These are phyloP conservation scores for Cyclargus thomasi DNA, from an alignment of 1,140 invertebrate species.

Conservation along the genomic window DNA sequence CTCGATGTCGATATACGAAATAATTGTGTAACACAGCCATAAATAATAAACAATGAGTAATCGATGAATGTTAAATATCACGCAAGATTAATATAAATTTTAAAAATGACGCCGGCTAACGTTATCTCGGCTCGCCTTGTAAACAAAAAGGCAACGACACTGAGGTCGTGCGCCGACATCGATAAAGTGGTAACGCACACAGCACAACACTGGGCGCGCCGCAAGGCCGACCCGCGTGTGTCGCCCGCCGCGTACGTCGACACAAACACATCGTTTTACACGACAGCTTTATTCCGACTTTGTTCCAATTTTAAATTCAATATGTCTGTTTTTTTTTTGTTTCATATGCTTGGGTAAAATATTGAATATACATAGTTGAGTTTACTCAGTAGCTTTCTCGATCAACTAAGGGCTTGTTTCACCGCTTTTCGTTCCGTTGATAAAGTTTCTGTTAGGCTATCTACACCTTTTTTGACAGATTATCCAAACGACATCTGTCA, in stretches of 20 bases:
- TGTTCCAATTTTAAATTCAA: constrained; percentile 14
- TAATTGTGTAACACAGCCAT: constrained; percentile 22
- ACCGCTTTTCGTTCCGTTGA: too few species aligned
- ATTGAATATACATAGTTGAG: too few species aligned
- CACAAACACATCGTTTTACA: constrained; percentile 55
- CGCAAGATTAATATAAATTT: constrained; percentile 28
- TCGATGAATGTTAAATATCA: constrained; percentile 5
- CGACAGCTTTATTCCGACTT: constrained; percentile 44
- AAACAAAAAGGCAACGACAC: constrained; percentile 70
- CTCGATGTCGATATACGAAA: constrained; percentile 45
- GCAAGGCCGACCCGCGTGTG: constrained; percentile 63
- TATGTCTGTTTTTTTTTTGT: not conserved
- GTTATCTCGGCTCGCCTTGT: constrained; percentile 53
- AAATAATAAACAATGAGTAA: constrained; percentile 18
- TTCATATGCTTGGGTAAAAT: constrained; percentile 18
- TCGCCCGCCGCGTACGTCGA: constrained; percentile 49
- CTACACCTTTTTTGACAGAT: too few species aligned
- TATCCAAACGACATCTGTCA: too few species aligned
- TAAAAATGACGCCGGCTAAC: constrained; percentile 28
- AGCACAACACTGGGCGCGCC: constrained; percentile 50
- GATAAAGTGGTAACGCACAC: constrained; percentile 45
- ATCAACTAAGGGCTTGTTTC: too few species aligned
- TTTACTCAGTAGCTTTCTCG: too few species aligned
- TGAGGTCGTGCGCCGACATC: constrained; percentile 55
- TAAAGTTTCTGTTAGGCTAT: too few species aligned